Evolutionary conservation across 2,113 vertebrate species (phyloP).

Genomic region (Phrynosoma blainvillii): DNA sequence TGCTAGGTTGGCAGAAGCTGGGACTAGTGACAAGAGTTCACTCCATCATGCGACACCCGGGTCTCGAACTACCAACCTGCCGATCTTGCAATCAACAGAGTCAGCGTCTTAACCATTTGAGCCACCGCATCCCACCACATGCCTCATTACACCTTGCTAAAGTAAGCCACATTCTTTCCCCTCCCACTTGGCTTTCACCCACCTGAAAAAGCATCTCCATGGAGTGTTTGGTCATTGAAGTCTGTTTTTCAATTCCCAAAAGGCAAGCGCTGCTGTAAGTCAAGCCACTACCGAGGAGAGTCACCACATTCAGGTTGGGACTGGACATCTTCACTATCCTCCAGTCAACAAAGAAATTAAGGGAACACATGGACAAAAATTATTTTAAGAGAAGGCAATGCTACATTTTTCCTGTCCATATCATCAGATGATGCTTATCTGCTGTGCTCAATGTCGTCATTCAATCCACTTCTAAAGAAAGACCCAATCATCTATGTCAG

Average conservation of each 20-base stretch:
- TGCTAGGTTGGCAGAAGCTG: too few species aligned
- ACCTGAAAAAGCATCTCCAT: slow-evolving; percentile 85
- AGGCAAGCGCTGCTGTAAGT: slow-evolving; percentile 91
- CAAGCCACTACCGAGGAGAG: slow-evolving; percentile 89
- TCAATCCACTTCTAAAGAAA: neutral
- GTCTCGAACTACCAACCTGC: too few species aligned
- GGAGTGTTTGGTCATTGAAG: slow-evolving; percentile 59
- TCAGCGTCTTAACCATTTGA: too few species aligned
- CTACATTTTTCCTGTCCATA: too few species aligned
- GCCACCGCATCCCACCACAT: too few species aligned
- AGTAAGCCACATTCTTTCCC: neutral
- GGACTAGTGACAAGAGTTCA: too few species aligned
- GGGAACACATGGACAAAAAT: slow-evolving; percentile 29
- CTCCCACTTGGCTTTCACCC: slow-evolving; percentile 9
- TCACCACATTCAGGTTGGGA: slow-evolving; percentile 95
- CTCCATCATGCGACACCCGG: too few species aligned
- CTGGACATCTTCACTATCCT: slow-evolving; percentile 99
- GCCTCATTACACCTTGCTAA: neutral
- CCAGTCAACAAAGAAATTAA: slow-evolving; percentile 53
- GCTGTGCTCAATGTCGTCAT: neutral
- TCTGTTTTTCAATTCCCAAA: slow-evolving; percentile 83
- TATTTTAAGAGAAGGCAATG: slow-evolving; percentile 15
- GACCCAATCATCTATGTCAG: neutral
- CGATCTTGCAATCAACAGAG: too few species aligned
- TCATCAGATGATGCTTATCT: neutral